Conservation (phyloP, 2,113 vertebrate species). For the Gymnorhina tibicen region DNA sequence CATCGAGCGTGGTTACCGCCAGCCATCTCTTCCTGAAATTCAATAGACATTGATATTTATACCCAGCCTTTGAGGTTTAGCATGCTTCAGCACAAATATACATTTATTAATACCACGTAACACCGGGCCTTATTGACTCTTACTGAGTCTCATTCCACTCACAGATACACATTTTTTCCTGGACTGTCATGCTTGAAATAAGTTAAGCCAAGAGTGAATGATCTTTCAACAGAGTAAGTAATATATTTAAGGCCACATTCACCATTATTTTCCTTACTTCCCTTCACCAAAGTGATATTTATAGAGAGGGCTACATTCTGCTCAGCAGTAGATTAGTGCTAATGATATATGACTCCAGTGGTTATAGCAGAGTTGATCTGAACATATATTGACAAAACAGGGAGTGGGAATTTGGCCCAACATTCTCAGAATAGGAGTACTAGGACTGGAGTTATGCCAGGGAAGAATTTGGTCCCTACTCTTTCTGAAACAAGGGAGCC, state of each 20-base stretch:
- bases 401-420: background rate
- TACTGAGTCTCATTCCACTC: background rate
- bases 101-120: slow-evolving; percentile 5
- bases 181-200: background rate
- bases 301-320: background rate
- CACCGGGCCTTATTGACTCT: background rate
- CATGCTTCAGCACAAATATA: slow-evolving; percentile 39
- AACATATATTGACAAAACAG: background rate
- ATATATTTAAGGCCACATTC: background rate
- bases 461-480: background rate
- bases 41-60: slow-evolving; percentile 44
- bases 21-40: slow-evolving; percentile 31
- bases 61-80: slow-evolving; percentile 28
- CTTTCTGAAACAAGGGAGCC: background rate
- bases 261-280: background rate
- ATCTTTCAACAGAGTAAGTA: background rate
- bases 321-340: background rate
- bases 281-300: background rate
- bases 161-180: background rate
- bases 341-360: background rate
- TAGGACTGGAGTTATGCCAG: background rate
- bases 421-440: background rate
- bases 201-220: background rate
- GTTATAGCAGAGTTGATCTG: background rate
- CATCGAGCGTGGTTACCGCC: background rate